Evolutionary conservation across 2,113 vertebrate species (phyloP).

Genomic region (Ahaetulla prasina): DNA sequence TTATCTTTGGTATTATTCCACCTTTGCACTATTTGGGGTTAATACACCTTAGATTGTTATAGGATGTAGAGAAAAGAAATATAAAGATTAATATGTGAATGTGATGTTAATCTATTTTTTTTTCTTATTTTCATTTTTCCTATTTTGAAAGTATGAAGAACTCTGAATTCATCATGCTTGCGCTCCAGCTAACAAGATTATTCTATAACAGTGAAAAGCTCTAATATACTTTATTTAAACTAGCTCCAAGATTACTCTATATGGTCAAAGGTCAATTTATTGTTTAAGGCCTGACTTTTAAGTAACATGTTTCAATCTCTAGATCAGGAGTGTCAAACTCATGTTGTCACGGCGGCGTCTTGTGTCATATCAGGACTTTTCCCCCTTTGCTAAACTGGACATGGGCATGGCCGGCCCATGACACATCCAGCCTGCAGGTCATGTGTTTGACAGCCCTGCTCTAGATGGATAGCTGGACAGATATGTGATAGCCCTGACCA

Average conservation of each 20-base stretch:
- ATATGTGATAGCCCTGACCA: not conserved
- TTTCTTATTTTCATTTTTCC: not conserved
- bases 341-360: too few relatives aligned
- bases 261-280: not conserved
- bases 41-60: not conserved
- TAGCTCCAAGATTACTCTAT: not conserved
- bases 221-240: not conserved
- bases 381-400: too few relatives aligned
- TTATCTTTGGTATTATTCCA: not conserved
- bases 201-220: not conserved
- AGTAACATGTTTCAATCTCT: not conserved
- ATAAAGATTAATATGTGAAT: not conserved
- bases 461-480: not conserved
- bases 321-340: not conserved
- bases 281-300: not conserved
- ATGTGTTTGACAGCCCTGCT: too few relatives aligned
- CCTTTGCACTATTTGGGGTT: not conserved
- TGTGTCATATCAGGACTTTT: too few relatives aligned
- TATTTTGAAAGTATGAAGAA: not conserved
- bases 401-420: too few relatives aligned
- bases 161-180: not conserved
- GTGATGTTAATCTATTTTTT: not conserved
- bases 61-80: not conserved
- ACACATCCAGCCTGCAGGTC: too few relatives aligned
- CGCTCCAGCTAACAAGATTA: not conserved